These are phyloP conservation scores for Gobio gobio DNA, from an alignment of 2,113 vertebrate genomes.

Conservation along the genomic window DNA sequence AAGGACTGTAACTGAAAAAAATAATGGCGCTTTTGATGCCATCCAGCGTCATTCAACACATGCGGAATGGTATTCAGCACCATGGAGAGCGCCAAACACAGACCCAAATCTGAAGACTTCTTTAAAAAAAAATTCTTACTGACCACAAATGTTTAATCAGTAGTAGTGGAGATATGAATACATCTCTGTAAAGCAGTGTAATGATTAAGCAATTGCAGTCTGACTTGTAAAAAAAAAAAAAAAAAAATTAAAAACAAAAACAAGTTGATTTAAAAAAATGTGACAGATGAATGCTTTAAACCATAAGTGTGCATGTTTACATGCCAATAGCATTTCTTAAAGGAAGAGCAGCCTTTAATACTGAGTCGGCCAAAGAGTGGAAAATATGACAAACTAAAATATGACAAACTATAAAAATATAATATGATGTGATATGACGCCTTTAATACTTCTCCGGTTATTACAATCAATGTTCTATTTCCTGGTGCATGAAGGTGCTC, in stretches of 20 bases:
- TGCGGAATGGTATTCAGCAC: conserved; percentile 16
- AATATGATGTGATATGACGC: not conserved
- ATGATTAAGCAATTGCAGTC: not conserved
- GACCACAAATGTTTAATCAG: not conserved
- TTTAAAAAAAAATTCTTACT: not conserved
- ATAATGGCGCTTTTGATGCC: not conserved
- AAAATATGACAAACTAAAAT: not conserved
- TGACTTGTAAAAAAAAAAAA: not conserved
- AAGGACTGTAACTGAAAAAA: not conserved
- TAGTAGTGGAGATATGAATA: not conserved
- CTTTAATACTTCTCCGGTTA: conserved; percentile 17
- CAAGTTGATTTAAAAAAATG: too few relatives aligned
- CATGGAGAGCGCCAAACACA: conserved; percentile 14
- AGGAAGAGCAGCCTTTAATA: not conserved
- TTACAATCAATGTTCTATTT: conserved; percentile 28
- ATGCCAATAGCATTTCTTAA: not conserved
- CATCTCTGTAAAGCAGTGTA: not conserved
- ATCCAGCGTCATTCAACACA: not conserved
- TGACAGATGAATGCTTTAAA: too few relatives aligned
- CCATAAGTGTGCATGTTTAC: not conserved
- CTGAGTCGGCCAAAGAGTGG: not conserved
- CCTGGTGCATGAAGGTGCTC: conserved; percentile 16
- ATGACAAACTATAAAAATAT: not conserved
- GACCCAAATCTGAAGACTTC: not conserved
- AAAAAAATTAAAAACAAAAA: too few relatives aligned